Base-by-base conservation (phyloP, 2,888 invertebrate species). In the Pristionchus exspectatus region DNA sequence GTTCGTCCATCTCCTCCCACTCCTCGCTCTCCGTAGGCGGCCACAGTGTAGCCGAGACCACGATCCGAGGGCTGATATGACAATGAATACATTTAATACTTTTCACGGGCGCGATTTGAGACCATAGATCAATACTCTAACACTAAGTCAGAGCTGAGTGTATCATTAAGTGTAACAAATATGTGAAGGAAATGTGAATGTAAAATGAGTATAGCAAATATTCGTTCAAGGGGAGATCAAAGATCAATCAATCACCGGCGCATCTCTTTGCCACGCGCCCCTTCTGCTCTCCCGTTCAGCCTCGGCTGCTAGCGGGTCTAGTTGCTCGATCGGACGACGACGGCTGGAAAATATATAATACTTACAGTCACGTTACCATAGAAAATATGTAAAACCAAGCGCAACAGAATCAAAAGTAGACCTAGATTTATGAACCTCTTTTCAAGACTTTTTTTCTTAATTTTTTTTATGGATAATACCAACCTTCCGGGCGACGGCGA, bases 21-120 rank as follows among this genome's bases (percentile, higher is more conserved):
- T n/a, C 63, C 50, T 14, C 91, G 90, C 63, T 93, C 91, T 63
- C 93, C 93, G 56, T 94, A 94, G 50, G 93, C 92, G 21, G 94
- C 94, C 33, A 94, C 94, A 38, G 94, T 94, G 90, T 94, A 94
- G 27, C 94, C 94, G 1, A 94, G 88, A 21, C 38, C 54, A 59
- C 90, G 63, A 91, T 88, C 77, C 56, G 54, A 72, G 1, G 69
- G 50, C 87, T 87, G 83, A 38, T 3, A 38, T 38, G 38, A 38
- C 5, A 5, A 38, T 38, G 38, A 38, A 38, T 38, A 3, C 2
- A 3, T 5, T 5, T 2, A 38, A 38, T 38, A 38, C 5, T 38
- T 38, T 38, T 38, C 44, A 5, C 3, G 44, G 44, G 44, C 44
- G 12, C 44, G 44, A 10, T 50, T 50, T 0, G 44, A 44, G 44